A percentile compares a stretch with the other conserved stretches of the same genome.
phyloP scores from a whole-genome alignment of 2,797 vertebrate genomes.

The Alfaro cultratus region DNA sequence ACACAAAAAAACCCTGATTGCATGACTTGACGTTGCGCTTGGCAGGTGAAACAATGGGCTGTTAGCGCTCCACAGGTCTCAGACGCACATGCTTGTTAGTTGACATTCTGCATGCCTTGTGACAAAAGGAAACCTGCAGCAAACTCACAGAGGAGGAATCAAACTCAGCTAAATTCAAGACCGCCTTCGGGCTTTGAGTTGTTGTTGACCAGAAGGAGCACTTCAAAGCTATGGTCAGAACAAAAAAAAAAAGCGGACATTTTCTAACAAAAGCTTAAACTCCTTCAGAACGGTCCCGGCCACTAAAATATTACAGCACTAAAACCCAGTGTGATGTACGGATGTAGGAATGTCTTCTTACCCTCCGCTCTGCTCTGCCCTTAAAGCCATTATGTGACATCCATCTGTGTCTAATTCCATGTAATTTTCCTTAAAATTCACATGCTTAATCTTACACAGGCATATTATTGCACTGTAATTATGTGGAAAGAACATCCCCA shows the following conservation, averaged over 20 bases:
- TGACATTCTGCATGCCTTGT: slow-evolving; percentile 4
- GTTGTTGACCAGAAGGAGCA: not conserved
- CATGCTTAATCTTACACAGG: not conserved
- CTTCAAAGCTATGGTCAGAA: not conserved
- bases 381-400: not conserved
- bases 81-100: not conserved
- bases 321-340: not conserved
- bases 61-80: not conserved
- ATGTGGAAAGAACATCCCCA: not conserved
- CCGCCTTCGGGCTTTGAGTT: slow-evolving; percentile 7
- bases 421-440: not conserved
- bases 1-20: not conserved
- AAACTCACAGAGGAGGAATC: slow-evolving; percentile 17
- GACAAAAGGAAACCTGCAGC: not conserved
- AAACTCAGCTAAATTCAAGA: not conserved
- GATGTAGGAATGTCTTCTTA: not conserved
- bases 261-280: not conserved
- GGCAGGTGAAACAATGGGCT: slow-evolving; percentile 1
- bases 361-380: not conserved
- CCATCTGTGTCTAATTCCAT: not conserved
- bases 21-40: not conserved
- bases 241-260: not conserved
- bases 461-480: not conserved
- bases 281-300: not conserved
- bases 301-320: not conserved